phyloP scores from a whole-genome alignment of 2,888 invertebrate species.

The Drepana falcataria region DNA sequence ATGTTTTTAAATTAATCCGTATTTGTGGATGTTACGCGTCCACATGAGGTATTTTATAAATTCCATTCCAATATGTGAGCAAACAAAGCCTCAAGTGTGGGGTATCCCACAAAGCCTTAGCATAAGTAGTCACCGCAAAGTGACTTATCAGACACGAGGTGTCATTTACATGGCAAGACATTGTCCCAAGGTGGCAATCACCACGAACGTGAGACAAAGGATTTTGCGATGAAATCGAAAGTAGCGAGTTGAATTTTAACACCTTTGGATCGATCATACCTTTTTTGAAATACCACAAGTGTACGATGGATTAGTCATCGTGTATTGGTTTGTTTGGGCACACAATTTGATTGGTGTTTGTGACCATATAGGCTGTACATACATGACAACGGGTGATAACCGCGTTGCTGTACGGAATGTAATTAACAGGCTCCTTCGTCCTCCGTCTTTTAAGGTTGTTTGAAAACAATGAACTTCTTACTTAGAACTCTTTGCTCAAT shows the following conservation, averaged over 20 bases:
- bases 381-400: too few species aligned
- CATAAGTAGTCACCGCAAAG: neutral
- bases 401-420: too few species aligned
- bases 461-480: too few species aligned
- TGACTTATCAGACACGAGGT: slow-evolving; percentile 5
- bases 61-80: neutral
- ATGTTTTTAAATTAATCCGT: too few species aligned
- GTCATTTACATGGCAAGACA: slow-evolving; percentile 28
- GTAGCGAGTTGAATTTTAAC: slow-evolving; percentile 57
- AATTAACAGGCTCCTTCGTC: too few species aligned
- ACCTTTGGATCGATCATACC: slow-evolving; percentile 22
- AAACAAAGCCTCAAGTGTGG: neutral
- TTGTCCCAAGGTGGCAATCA: slow-evolving; percentile 37
- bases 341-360: neutral
- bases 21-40: too few species aligned
- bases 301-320: neutral
- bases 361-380: neutral
- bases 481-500: too few species aligned
- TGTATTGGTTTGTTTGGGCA: neutral
- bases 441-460: too few species aligned
- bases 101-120: neutral
- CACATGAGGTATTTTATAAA: neutral
- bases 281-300: neutral
- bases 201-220: slow-evolving; percentile 50
- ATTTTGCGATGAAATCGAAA: slow-evolving; percentile 51